Base-by-base conservation (phyloP, 92 coral and sea anemone species). In the Porites cylindrica region DNA sequence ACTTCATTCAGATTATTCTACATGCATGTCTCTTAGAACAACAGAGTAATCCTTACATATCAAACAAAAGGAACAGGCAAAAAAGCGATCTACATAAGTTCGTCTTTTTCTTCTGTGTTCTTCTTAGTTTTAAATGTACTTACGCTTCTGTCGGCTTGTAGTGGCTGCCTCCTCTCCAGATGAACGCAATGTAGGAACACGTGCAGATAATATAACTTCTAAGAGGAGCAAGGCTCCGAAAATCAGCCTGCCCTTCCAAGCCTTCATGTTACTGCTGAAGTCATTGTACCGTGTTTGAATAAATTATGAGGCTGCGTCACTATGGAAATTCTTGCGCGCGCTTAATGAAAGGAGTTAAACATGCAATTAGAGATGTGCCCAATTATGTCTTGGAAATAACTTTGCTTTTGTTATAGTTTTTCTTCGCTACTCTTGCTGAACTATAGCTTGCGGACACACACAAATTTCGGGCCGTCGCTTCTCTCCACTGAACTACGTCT, bases 191-290 rank as follows among this genome's bases (percentile, higher is more conserved):
- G 13, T 14, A 10, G 61, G 61, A 10, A 10, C 11, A 56, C 12
- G 61, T 56, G 60, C 47, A n/a, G n/a, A 24, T 9, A 71, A 54
- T 20, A 79, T 29, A 64, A 32, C 62, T 72, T 29, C 80, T 26
- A 68, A 67, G 79, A 59, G 76, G 81, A 54, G 38, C 12, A 61
- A 38, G 73, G 63, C 78, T 79, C 78, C 83, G 14, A 70, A 38
- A 69, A 79, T 23, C 52, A 7, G 11, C 0, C 70, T 1, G 63
- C 7, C 21, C 75, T 19, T 17, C n/a, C 10, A 68, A 52, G 18
- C 50, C 24, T 12, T 76, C 76, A 58, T 47, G 81, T 67, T 70
- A 63, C 20, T 11, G 56, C 79, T 51, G 60, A n/a, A 12, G 64
- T 71, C 72, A 72, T 89, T 67, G 52, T 32, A 3, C 56, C 10